Conservation (phyloP, 1,140 invertebrate species). For the Muscidifurax raptorellus region DNA sequence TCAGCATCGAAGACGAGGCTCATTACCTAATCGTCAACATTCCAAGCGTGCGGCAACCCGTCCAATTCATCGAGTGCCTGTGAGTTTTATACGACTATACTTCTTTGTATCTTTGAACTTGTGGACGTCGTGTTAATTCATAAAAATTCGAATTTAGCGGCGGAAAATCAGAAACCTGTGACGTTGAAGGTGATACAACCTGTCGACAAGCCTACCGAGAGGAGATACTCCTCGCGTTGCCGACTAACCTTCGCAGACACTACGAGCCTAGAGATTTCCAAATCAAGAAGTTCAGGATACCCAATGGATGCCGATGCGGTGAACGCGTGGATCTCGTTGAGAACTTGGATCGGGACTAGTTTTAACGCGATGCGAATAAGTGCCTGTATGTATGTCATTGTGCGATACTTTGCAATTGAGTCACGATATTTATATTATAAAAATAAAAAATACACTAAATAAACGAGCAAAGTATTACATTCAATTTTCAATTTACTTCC, state of each 20-base stretch:
- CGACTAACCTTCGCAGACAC: neutral
- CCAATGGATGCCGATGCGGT: neutral
- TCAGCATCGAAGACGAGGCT: neutral
- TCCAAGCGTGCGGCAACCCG: neutral
- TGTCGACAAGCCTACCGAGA: neutral
- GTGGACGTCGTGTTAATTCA: neutral
- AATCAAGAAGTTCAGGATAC: neutral
- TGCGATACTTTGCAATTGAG: too few relatives aligned
- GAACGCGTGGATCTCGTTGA: too few relatives aligned
- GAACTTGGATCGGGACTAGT: too few relatives aligned
- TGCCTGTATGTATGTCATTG: too few relatives aligned
- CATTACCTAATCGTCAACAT: neutral
- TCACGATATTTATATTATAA: too few relatives aligned
- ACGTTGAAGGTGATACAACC: neutral
- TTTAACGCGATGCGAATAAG: too few relatives aligned
- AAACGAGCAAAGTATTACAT: too few relatives aligned
- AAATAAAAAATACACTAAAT: too few relatives aligned
- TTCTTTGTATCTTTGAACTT: neutral
- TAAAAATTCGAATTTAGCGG: neutral
- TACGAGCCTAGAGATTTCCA: neutral
- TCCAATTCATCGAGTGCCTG: neutral
- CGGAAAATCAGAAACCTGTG: neutral
- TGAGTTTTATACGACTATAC: neutral
- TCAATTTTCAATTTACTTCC: too few relatives aligned
- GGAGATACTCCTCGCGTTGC: neutral